Percentiles rank a stretch among this genome's conserved stretches.
These are phyloP conservation scores for Aphis gossypii DNA, from an alignment of 1,140 invertebrate species.

Conservation along the genomic window DNA sequence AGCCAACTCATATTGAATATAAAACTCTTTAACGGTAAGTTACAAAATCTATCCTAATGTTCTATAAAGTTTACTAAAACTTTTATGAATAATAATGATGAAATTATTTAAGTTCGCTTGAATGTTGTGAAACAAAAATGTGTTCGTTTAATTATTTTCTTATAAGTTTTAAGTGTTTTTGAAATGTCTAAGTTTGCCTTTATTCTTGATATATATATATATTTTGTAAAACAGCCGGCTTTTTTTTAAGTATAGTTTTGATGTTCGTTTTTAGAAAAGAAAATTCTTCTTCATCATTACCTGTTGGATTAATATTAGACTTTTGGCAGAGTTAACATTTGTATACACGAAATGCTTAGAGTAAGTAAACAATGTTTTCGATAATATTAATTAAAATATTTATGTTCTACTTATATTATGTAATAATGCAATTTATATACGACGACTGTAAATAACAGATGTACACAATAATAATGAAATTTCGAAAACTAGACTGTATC, in stretches of 20 bases:
- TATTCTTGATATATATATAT: background rate
- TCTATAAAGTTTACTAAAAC: background rate
- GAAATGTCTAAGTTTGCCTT: background rate
- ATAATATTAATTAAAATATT: too few species aligned
- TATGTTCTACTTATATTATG: too few species aligned
- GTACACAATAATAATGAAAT: too few species aligned
- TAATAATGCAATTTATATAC: too few species aligned
- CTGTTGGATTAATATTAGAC: background rate
- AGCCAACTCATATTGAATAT: background rate
- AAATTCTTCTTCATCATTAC: background rate
- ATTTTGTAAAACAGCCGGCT: background rate
- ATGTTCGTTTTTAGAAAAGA: background rate
- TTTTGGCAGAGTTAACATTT: background rate
- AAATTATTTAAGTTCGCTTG: background rate
- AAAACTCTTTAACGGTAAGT: background rate
- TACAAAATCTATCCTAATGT: background rate
- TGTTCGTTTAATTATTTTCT: slow-evolving; percentile 28
- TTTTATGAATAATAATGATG: slow-evolving; percentile 27
- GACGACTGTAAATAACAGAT: too few species aligned
- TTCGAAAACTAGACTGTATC: background rate
- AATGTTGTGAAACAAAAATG: background rate
- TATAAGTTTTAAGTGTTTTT: slow-evolving; percentile 12
- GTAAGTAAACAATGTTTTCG: background rate
- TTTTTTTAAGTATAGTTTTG: background rate
- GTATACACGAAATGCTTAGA: background rate